Evolutionary conservation across 2,888 invertebrate species (phyloP).

Genomic region (Pristionchus japonicus): DNA sequence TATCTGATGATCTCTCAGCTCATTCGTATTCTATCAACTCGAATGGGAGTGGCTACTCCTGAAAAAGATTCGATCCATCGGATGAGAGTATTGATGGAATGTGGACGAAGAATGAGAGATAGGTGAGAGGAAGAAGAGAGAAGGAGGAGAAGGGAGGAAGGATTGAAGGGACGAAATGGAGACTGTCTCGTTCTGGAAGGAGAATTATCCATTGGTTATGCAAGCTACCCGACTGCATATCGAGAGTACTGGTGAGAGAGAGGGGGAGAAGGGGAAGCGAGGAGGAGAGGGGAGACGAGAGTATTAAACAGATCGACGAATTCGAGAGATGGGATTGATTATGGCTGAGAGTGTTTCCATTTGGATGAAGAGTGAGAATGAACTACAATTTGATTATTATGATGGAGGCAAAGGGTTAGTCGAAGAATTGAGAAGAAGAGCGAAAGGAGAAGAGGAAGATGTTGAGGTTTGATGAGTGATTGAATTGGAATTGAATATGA

Average conservation of each 20-base stretch:
- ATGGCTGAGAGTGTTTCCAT: constrained; percentile 32
- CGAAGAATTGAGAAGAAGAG: constrained; percentile 27
- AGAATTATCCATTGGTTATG: background rate
- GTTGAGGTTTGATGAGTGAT: background rate
- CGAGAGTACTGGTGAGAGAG: constrained; percentile 5
- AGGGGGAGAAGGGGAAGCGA: too few relatives aligned
- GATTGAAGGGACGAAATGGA: background rate
- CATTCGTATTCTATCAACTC: background rate
- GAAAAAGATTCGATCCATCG: constrained; percentile 6
- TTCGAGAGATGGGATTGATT: constrained; percentile 8
- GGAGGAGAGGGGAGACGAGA: background rate
- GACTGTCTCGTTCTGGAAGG: constrained; percentile 16
- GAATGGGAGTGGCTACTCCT: background rate
- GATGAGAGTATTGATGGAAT: constrained; percentile 5
- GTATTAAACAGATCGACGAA: background rate
- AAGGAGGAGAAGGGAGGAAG: background rate
- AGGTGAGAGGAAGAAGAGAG: too few relatives aligned
- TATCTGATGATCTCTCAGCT: background rate
- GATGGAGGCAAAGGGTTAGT: background rate
- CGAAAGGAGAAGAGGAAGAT: constrained; percentile 39
- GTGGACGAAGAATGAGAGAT: constrained; percentile 7
- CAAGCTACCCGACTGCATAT: background rate
- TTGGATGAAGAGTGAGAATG: constrained; percentile 11
- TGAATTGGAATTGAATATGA: background rate
- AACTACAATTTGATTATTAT: background rate